phyloP scores from a whole-genome alignment of 2,797 vertebrate species.

The Eupleurogrammus muticus region DNA sequence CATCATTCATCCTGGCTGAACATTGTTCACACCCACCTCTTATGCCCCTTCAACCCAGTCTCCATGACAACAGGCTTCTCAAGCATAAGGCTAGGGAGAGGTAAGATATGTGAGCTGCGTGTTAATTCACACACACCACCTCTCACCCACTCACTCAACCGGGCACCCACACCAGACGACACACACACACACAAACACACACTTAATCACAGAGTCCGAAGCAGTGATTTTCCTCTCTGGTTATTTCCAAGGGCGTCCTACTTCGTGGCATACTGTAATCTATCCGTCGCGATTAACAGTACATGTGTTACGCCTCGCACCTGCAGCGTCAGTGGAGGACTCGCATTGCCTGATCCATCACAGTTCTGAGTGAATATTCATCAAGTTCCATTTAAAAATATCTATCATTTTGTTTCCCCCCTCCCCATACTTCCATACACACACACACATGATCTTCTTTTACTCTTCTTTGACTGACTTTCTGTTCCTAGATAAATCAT shows the following conservation, averaged over 20 bases:
- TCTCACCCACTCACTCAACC: constrained; percentile 9
- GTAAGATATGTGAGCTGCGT: constrained; percentile 84
- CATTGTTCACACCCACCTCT: constrained; percentile 57
- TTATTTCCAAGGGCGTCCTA: constrained; percentile 68
- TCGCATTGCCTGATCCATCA: neutral
- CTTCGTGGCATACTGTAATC: constrained; percentile 35
- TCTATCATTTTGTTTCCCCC: neutral
- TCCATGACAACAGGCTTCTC: constrained; percentile 86
- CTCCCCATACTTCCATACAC: neutral
- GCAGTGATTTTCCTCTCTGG: constrained; percentile 48
- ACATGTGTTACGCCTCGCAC: constrained; percentile 11
- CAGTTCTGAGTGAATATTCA: constrained; percentile 4
- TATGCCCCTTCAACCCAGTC: constrained; percentile 81
- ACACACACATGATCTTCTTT: neutral
- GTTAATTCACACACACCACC: constrained; percentile 73
- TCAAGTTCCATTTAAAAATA: neutral
- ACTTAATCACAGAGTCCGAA: constrained; percentile 28
- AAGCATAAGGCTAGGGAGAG: constrained; percentile 81
- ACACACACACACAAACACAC: constrained; percentile 22
- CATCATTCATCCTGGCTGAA: constrained; percentile 49
- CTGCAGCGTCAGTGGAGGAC: neutral
- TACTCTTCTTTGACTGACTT: neutral
- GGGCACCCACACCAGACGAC: constrained; percentile 18
- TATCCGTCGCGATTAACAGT: constrained; percentile 28
- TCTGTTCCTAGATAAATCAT: constrained; percentile 9